Conservation (phyloP, 2,797 vertebrate species). For the Podarcis lilfordi region DNA sequence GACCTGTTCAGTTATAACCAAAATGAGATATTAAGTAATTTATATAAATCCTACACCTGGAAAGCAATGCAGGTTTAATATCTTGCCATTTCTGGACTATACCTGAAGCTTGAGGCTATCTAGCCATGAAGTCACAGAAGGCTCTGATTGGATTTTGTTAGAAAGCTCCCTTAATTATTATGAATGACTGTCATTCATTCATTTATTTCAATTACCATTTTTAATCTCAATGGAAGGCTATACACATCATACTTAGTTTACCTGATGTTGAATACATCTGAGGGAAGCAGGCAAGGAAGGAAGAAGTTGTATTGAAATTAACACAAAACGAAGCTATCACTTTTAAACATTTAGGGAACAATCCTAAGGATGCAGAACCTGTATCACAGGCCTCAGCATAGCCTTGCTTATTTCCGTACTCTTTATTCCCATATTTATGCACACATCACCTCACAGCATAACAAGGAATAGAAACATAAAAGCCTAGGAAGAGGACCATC, state of each 20-base stretch:
- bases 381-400: neutral
- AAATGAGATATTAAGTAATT: constrained; percentile 67
- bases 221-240: neutral
- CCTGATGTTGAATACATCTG: constrained; percentile 22
- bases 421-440: neutral
- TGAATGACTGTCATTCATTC: constrained; percentile 20
- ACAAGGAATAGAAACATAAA: neutral
- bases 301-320: constrained; percentile 17
- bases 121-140: neutral
- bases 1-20: constrained; percentile 60
- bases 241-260: neutral
- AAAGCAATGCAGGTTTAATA: constrained; percentile 67
- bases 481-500: too few relatives aligned
- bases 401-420: neutral
- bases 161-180: constrained; percentile 27
- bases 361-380: neutral
- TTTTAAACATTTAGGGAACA: neutral
- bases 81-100: constrained; percentile 33
- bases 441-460: neutral
- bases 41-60: constrained; percentile 62
- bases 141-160: neutral
- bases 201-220: constrained; percentile 28
- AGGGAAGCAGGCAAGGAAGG: constrained; percentile 12
- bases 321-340: neutral
- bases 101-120: constrained; percentile 24